Conservation (phyloP, 64 coral and sea anemone species). For the Stichodactyla helianthus region DNA sequence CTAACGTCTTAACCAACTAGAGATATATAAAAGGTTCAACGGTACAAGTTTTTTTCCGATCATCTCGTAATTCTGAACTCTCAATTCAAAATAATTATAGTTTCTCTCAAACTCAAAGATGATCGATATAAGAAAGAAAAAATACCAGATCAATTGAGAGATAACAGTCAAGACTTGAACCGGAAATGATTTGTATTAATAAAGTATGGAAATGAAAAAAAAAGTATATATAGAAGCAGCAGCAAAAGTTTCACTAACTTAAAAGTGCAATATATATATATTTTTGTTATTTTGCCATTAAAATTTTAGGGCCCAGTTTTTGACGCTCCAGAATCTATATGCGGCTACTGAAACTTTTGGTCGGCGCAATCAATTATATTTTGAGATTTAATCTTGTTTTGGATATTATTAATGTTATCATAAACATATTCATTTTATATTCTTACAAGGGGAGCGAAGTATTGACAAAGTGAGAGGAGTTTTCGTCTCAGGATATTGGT, state of each 20-base stretch:
- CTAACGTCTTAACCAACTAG: no score
- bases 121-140: no score
- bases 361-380: no score
- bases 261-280: background rate
- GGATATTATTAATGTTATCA: background rate
- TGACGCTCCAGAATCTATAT: no score
- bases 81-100: no score
- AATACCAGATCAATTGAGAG: background rate
- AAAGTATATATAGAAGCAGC: background rate
- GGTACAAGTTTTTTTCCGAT: no score
- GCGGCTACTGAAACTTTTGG: no score
- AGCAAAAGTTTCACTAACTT: background rate
- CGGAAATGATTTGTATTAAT: background rate
- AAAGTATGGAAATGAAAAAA: background rate
- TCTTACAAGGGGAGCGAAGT: background rate
- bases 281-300: background rate
- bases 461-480: background rate
- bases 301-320: background rate
- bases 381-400: background rate
- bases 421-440: background rate
- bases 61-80: no score
- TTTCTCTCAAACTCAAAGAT: no score
- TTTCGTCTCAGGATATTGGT: background rate
- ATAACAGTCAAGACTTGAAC: background rate
- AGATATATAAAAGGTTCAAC: no score